Conservation (phyloP, 2,797 vertebrate genomes). For the Lepilemur septentrionalis region DNA sequence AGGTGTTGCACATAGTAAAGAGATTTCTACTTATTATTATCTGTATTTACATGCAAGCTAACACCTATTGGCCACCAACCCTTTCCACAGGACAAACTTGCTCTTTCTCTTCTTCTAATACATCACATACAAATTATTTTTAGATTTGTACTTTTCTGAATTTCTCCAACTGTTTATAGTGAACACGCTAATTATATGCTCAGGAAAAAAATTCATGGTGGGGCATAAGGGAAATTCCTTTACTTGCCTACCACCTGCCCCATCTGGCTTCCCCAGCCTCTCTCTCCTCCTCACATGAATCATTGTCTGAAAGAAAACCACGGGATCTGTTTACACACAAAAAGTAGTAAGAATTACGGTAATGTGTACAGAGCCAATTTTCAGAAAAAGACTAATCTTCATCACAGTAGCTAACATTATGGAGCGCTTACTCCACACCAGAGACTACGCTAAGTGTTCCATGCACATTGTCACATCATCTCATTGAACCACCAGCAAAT, state of each 20-base stretch:
- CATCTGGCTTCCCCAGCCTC: neutral
- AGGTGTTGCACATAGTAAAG: rapidly evolving
- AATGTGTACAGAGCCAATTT: neutral
- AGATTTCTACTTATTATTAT: neutral
- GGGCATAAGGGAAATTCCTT: neutral
- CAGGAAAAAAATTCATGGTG: neutral
- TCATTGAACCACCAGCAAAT: neutral
- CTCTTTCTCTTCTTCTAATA: neutral
- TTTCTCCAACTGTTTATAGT: neutral
- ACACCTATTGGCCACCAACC: neutral
- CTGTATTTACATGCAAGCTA: neutral
- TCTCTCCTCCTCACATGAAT: neutral
- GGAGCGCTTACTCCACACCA: no score
- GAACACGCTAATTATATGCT: neutral
- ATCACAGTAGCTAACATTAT: neutral
- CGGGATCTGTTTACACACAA: neutral
- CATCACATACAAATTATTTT: neutral
- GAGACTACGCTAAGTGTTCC: neutral
- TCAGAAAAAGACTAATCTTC: neutral
- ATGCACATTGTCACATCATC: rapidly evolving
- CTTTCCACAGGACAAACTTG: neutral
- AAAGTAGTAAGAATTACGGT: neutral
- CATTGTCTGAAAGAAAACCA: neutral
- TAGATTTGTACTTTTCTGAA: neutral
- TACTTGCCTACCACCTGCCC: neutral